Percentiles rank a stretch among this genome's conserved stretches.
These are phyloP conservation scores for Heteronetta atricapilla DNA, from an alignment of 2,113 vertebrate species.

Conservation along the genomic window DNA sequence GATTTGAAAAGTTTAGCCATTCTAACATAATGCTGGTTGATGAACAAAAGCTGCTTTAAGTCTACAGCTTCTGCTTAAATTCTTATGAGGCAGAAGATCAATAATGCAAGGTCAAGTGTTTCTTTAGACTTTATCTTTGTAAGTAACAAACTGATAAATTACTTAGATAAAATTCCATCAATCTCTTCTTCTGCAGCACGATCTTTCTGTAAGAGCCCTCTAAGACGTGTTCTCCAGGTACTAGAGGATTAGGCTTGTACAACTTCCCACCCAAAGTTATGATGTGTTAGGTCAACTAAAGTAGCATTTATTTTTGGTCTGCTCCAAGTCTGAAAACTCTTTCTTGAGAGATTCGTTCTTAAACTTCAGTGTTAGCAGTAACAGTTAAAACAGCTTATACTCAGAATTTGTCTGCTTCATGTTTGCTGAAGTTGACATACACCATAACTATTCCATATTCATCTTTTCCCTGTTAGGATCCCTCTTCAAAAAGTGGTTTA, in stretches of 20 bases:
- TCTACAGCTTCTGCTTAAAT: not conserved
- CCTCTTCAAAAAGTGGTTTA: not conserved
- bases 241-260: not conserved
- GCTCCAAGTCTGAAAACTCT: not conserved
- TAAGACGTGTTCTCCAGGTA: not conserved
- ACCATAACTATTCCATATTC: not conserved
- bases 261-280: not conserved
- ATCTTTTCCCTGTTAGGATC: not conserved
- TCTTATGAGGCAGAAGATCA: not conserved
- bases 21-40: not conserved
- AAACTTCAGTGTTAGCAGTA: not conserved
- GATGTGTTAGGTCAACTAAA: not conserved
- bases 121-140: not conserved
- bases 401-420: not conserved
- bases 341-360: not conserved
- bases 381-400: not conserved
- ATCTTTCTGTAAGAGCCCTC: not conserved
- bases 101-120: not conserved
- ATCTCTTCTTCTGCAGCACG: not conserved
- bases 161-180: not conserved
- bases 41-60: not conserved
- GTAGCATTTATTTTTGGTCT: not conserved
- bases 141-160: not conserved
- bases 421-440: fast-evolving
- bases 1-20: not conserved